Base-by-base conservation (phyloP, 2,113 vertebrate genomes). In the Osmerus mordax region DNA sequence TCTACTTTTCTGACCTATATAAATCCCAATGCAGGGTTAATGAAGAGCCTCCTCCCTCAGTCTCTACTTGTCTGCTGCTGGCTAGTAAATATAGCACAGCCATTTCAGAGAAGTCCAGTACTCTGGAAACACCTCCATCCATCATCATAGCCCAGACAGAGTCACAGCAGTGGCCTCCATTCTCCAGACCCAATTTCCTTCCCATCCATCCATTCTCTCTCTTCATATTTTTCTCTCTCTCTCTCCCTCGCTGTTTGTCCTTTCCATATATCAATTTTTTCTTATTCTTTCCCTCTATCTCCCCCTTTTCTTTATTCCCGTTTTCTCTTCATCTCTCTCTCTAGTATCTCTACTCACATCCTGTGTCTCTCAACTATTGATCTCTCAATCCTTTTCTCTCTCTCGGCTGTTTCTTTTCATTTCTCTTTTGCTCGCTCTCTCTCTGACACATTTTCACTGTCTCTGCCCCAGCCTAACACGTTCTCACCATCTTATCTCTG, bases 101-200 rank as follows among this genome's bases (percentile, higher is more conserved):
- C 41, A 47, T 47, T 9, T 47, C 41, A 47, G 41, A 47, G 54
- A 9, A 56, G 54, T n/a, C 54, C 54, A 56, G 54, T 18, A 11
- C 54, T 3, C n/a, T 18, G 14, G 16, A 56, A 56, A 56, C 54
- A 18, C 15, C 1, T n/a, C 16, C 54, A 56, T 56, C 54, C 6
- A 56, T n/a, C 54, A 56, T 56, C 59, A 21, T 21, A 58, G 56
- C 21, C 58, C 19, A 60, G 58, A 60, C 21, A 60, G 58, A 60
- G 58, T n/a, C 58, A 9, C 58, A 59, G 58, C 19, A 59, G 18
- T 59, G 7, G n/a, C 19, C 58, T 59, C 58, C 58, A 11, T 59
- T 60, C 18, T 4, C 21, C 19, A 56, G 15, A 19, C 19, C 16
- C 53, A 54, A 54, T 54, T 18, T 56, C 54, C n/a, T n/a, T 56